These are phyloP conservation scores for Hypotaenidia okinawae DNA, from an alignment of 2,797 vertebrate genomes.

Conservation along the genomic window DNA sequence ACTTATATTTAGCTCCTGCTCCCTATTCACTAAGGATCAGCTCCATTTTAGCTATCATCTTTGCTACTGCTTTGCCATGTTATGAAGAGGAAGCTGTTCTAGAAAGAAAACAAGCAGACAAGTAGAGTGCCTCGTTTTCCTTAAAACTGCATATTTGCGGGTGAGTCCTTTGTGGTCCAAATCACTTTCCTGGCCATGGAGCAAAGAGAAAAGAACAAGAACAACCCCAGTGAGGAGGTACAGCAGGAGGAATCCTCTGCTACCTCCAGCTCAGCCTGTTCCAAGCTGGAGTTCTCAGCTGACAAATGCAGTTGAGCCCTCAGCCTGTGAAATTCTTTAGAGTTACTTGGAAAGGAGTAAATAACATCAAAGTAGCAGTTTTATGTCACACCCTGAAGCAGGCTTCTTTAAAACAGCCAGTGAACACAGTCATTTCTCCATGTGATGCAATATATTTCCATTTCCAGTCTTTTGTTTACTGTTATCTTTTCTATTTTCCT, in stretches of 20 bases:
- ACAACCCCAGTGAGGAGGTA: neutral
- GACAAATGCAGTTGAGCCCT: accelerated
- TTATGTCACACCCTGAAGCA: neutral
- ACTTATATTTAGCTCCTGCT: neutral
- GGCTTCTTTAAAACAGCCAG: neutral
- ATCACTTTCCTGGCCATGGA: neutral
- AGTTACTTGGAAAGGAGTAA: neutral
- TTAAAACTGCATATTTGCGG: neutral
- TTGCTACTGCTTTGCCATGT: neutral
- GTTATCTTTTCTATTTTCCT: neutral
- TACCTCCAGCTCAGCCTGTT: neutral
- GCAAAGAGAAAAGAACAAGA: neutral
- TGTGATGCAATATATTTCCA: neutral
- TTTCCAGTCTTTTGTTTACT: neutral
- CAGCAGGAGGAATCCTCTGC: neutral
- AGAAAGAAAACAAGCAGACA: neutral
- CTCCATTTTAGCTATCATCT: neutral
- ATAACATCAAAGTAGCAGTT: neutral
- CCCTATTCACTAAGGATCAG: neutral
- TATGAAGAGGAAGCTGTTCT: neutral
- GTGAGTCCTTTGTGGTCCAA: neutral
- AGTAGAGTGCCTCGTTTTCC: neutral
- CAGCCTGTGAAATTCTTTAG: neutral
- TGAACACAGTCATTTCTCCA: neutral
- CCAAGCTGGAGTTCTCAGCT: neutral